A percentile compares a stretch with the other conserved stretches of the same genome.
phyloP scores from a whole-genome alignment of 2,797 vertebrate species.

The Zalophus californianus region DNA sequence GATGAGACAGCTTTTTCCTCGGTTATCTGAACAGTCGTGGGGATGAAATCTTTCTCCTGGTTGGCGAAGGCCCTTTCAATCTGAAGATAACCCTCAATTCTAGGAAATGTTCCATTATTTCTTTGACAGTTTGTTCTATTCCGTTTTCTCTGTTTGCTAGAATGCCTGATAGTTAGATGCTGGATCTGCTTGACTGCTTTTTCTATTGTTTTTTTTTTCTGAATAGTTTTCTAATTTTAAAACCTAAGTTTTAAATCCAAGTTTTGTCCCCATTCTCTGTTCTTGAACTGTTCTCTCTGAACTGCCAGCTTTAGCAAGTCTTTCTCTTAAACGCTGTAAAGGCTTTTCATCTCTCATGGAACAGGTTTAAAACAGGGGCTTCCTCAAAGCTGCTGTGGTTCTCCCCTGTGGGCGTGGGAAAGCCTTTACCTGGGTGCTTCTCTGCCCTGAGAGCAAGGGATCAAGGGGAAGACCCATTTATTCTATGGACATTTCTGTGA shows the following conservation, averaged over 20 bases:
- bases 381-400: neutral
- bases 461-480: neutral
- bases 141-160: slow-evolving; percentile 1
- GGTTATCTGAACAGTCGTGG: neutral
- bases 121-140: neutral
- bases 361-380: neutral
- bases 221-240: neutral
- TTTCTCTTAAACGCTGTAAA: neutral
- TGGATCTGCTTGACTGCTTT: neutral
- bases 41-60: neutral
- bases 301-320: neutral
- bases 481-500: neutral
- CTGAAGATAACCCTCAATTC: neutral
- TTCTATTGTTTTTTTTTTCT: neutral
- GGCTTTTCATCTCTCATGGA: neutral
- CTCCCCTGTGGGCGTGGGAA: no score
- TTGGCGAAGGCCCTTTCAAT: neutral
- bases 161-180: neutral
- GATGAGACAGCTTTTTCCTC: neutral
- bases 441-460: neutral
- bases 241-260: neutral
- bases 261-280: neutral
- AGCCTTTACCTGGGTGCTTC: neutral
- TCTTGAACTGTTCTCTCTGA: neutral
- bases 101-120: neutral